These are phyloP conservation scores for Lasioglossum leucozonium DNA, from an alignment of 2,888 invertebrate genomes.

Conservation along the genomic window DNA sequence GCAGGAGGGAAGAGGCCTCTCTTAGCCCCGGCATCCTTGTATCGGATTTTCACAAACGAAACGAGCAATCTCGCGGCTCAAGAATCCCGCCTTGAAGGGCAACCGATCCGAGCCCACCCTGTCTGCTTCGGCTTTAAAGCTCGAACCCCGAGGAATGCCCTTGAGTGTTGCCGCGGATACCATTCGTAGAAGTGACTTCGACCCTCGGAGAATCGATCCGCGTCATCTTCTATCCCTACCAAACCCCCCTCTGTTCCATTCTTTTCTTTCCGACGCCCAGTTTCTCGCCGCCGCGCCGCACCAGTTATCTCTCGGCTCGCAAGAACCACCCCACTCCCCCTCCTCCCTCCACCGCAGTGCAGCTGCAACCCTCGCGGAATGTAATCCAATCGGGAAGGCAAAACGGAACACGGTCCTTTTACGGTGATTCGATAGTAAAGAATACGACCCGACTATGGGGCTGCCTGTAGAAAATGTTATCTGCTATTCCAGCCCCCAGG, in stretches of 20 bases:
- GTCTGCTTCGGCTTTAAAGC: conserved; percentile 51
- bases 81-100: conserved; percentile 62
- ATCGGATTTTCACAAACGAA: conserved; percentile 72
- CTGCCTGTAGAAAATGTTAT: conserved; percentile 56
- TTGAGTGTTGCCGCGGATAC: conserved; percentile 57
- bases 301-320: conserved; percentile 28
- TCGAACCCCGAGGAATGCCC: conserved; percentile 56
- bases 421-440: conserved; percentile 57
- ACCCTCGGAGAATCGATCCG: conserved; percentile 52
- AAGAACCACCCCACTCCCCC: background rate
- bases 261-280: background rate
- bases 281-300: background rate
- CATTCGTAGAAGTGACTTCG: conserved; percentile 62
- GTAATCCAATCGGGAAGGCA: conserved; percentile 59
- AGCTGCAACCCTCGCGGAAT: conserved; percentile 49
- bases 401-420: conserved; percentile 55
- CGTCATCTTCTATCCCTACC: conserved; percentile 13
- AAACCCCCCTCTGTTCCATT: background rate
- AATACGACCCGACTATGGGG: conserved; percentile 48
- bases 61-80: conserved; percentile 67
- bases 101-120: conserved; percentile 41
- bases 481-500: conserved; percentile 23
- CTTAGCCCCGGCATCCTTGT: conserved; percentile 56
- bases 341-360: too few species aligned
- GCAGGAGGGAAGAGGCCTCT: background rate